Base-by-base conservation (phyloP, 2,113 vertebrate species). In the Leucopsar rothschildi region DNA sequence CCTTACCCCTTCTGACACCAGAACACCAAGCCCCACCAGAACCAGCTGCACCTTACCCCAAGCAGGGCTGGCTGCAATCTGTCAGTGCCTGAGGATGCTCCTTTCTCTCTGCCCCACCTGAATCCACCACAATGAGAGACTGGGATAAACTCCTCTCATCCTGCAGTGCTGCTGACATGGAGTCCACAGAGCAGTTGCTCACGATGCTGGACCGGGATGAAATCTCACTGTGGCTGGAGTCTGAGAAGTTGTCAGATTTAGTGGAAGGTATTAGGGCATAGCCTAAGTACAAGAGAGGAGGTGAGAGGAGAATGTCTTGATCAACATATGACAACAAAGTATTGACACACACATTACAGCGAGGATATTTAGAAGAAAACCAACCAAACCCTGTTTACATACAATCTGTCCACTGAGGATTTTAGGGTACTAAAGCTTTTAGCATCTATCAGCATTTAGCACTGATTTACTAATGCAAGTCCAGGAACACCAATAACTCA, bases 201-300 rank as follows among this genome's bases (percentile, higher is more conserved):
- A 98, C 98, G 2, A 99, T 98, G 96, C 99, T 99, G 98, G 99
- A 99, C 45, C 99, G 98, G 15, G 99, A 99, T 0, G 99, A 99
- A 71, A 99, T 99, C 98, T 99, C 99, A 12, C 99, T 99, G 97
- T 99, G 99, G 65, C 99, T 99, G 35, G 99, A 99, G 98, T 99
- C 99, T 0, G 98, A 99, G 90, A 99, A 98, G 97, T 99, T 99
- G 93, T 99, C 99, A 0, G 98, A 98, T 94, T 98, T 99, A 29
- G 98, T 96, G 40, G 97, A 97, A 3, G 99, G 98, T 11, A 98
- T 98, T 86, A 99, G 97, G 33, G 98, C 95, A 1, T 98, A 99
- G 92, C 98, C 99, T 99, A 72, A 86, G n/a, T 33, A 85, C 37
- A 95, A 24, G 16, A 60, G 23, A 44, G 69, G 94, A 94, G 64